Evolutionary conservation across 2,888 invertebrate genomes (phyloP), one percentile per base, ranked within the genome.

Genomic region (Agelastica alni): DNA sequence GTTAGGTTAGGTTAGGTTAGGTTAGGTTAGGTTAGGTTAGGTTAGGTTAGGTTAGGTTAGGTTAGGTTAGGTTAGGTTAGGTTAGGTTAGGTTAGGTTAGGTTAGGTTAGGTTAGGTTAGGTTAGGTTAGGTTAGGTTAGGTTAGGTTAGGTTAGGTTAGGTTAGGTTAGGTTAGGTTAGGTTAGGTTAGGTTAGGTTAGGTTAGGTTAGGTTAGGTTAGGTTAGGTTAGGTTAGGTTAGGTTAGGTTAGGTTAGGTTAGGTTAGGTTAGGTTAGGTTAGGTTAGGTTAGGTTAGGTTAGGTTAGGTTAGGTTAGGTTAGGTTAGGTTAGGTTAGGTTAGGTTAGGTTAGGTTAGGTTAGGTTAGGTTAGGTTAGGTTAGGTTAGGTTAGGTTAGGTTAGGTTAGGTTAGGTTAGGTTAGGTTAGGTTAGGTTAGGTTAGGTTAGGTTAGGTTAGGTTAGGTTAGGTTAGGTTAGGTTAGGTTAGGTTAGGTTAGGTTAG

Each of bases 151-250:
- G 22, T 22, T 22, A 22, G 22, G 22, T 22, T 22, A 22, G 47
- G 47, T 47, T 47, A 47, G 47, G 47, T 47, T 26, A 46, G 46
- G 47, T 47, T 47, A 14, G 47, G 47, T 47, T 47, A 37, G 47
- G 47, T 47, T 47, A 46, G 47, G 47, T 47, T 47, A 37, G 22
- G 22, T 22, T 22, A 22, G 22, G 22, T 22, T 22, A 22, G 22
- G 37, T 37, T 37, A 37, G 37, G 37, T 37, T 37, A 37, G 37
- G 37, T 37, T 37, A 37, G 37, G 37, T 37, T 37, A 37, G 37
- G 37, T 37, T 37, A 37, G 37, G 37, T 37, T 37, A 13, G 37
- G 37, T 37, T 37, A 37, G 37, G 37, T 37, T 37, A 37, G 37
- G 37, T 37, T 37, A 37, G 37, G 37, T 37, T 37, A 37, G 37